Evolutionary conservation across 2,113 vertebrate genomes (phyloP), one percentile per base, ranked within the genome.

Genomic region (Carassius carassius): DNA sequence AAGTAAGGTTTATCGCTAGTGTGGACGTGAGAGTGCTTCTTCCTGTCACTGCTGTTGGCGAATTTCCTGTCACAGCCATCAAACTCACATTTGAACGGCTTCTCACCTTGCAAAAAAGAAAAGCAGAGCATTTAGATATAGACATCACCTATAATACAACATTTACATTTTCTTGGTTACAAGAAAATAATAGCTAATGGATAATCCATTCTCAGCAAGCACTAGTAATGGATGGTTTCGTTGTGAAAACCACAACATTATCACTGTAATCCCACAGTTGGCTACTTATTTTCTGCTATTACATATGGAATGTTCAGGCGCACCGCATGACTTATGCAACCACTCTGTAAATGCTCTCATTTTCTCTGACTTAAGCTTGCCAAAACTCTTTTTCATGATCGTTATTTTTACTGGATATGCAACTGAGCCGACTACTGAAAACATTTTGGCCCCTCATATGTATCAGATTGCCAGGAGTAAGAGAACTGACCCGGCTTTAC

Each of bases 1-100:
- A 97, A 97, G 92, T 99, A 99, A 70, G 98, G 97, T 92, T 99
- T 99, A 93, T 99, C 98, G 0, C 96, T 98, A 89, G 97, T 99
- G 92, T 99, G 97, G 82, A 98, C 97, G 47, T 99, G 97, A 0
- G 97, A 98, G 90, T 98, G 97, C 90, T 99, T 99, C 95, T 98
- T 99, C 89, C 97, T 92, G 94, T 99, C 97, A 87, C 97, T 98
- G 94, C 97, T 98, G 90, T 99, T 99, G 93, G 97, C 97, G 91
- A 99, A 99, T 92, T 98, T 98, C 92, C 98, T 91, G 94, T 99
- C 98, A 32, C 98, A 99, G 89, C 98, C 98, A 84, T 98, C 97
- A 86, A 97, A 99, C 92, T 99, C 97, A 88, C 98, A 98, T 94
- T 99, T 98, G 95, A 98, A 99, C 86, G 98, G 97, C 85, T 98